Percentiles rank a stretch among this genome's conserved stretches.
Conservation (phyloP, 2,888 invertebrate species). For the Cremastobaeus sp. region DNA sequence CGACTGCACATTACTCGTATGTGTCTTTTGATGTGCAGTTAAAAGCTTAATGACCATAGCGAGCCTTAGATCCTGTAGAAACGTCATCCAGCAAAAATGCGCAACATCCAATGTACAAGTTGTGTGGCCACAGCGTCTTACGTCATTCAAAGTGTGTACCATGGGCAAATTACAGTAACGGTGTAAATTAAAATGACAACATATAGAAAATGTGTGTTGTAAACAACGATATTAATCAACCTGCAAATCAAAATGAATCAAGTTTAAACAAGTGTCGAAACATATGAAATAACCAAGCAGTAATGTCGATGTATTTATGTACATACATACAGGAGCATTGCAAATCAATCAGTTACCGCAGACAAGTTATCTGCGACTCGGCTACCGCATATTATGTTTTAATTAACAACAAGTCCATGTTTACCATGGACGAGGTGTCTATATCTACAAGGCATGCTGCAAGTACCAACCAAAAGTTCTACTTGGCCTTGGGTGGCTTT, state of each 20-base stretch:
- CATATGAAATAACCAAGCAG: conserved; percentile 30
- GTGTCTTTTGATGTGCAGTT: conserved; percentile 68
- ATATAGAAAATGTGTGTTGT: conserved; percentile 40
- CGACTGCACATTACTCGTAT: conserved; percentile 69
- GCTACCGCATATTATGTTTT: conserved; percentile 63
- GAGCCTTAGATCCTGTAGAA: conserved; percentile 63
- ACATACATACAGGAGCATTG: neutral
- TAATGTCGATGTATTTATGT: conserved; percentile 11
- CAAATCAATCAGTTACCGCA: conserved; percentile 11
- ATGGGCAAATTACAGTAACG: neutral
- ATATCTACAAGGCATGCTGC: too few relatives aligned
- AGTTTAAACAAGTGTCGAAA: conserved; percentile 59
- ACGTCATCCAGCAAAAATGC: conserved; percentile 73
- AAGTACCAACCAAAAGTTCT: too few relatives aligned
- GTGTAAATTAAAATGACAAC: conserved; percentile 21
- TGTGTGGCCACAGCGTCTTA: conserved; percentile 55
- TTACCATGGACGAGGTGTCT: too few relatives aligned
- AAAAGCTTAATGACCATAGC: conserved; percentile 66
- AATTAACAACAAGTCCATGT: too few relatives aligned
- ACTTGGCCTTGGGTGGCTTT: too few relatives aligned
- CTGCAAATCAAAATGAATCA: conserved; percentile 71
- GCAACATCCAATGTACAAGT: conserved; percentile 69
- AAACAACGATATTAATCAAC: conserved; percentile 66
- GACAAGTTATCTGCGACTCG: too few relatives aligned
- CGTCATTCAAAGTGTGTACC: conserved; percentile 11